Evolutionary conservation across 2,888 invertebrate genomes (phyloP), one percentile per base, ranked within the genome.

Genomic region (Latheticus oryzae): DNA sequence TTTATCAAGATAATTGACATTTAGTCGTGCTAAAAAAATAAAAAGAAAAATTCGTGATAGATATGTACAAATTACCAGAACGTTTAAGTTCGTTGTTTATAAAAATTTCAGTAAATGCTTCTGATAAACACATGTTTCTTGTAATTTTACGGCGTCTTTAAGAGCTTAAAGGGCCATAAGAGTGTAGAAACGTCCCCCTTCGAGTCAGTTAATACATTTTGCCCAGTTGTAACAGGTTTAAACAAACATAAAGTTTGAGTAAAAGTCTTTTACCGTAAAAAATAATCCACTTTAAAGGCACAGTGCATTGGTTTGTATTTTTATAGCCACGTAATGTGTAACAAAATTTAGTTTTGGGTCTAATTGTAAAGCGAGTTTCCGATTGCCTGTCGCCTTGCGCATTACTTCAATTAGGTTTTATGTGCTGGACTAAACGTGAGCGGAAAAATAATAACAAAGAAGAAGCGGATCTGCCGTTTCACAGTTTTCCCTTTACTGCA

Each of bases 361-460:
- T 63, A 63, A 67, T 66, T 63, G 65, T 64, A 60, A 52, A 58
- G 56, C 58, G 53, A 38, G 58, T 48, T 55, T 65, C 61, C 66
- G 69, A 68, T 70, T 67, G 68, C 68, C 65, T 64, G 68, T 68
- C 68, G 61, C 65, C 67, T 62, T 61, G 67, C 66, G 65, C 67
- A 67, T 70, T 66, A 70, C 69, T 68, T 67, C 69, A 72, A 71
- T 72, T 69, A 71, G 64, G 65, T 70, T 71, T 70, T 70, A 68
- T 71, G 68, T 67, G 65, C 62, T 61, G 65, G 61, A 61, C 54
- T 54, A 57, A 61, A 71, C 72, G 72, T 71, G 72, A 68, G 58
- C 37, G 51, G 70, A 68, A 67, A 64, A 53, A 58, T 58, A 58
- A 52, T 40, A 32, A 23, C n/a, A n/a, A n/a, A 53, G 28, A 52